These are phyloP conservation scores for Dasysyrphus albostriatus DNA, from an alignment of 2,888 invertebrate genomes.

Conservation along the genomic window DNA sequence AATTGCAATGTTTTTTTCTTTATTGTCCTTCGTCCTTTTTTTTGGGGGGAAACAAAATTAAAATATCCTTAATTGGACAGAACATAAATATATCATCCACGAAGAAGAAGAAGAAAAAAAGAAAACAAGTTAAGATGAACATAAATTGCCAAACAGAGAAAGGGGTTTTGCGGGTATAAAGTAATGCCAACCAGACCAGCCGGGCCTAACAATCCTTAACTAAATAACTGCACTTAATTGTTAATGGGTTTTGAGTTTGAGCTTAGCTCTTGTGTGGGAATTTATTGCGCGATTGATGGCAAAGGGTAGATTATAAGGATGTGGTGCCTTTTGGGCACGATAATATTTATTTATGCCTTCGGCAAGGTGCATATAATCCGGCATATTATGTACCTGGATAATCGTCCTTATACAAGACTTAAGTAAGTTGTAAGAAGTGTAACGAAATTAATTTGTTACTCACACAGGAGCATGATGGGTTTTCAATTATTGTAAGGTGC, in stretches of 20 bases:
- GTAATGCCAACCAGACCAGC: background rate
- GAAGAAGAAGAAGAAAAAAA: background rate
- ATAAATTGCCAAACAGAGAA: slow-evolving; percentile 3
- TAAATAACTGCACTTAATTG: slow-evolving; percentile 43
- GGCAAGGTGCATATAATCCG: slow-evolving; percentile 63
- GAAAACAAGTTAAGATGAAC: background rate
- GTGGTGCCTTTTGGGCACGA: slow-evolving; percentile 32
- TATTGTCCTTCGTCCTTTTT: background rate
- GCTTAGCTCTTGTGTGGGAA: slow-evolving; percentile 35
- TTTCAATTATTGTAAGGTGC: slow-evolving; percentile 41
- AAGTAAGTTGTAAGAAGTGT: slow-evolving; percentile 64
- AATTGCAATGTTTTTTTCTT: background rate
- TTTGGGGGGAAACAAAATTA: background rate
- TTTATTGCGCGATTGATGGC: slow-evolving; percentile 48
- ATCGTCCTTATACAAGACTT: slow-evolving; percentile 43
- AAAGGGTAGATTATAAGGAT: slow-evolving; percentile 61
- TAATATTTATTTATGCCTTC: slow-evolving; percentile 38
- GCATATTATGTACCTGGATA: slow-evolving; percentile 30
- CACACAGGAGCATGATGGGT: slow-evolving; percentile 27
- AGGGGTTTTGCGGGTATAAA: background rate
- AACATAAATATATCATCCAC: slow-evolving; percentile 22
- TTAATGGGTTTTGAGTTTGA: slow-evolving; percentile 7
- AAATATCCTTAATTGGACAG: slow-evolving; percentile 31
- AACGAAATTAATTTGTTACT: slow-evolving; percentile 51
- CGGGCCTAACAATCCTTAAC: slow-evolving; percentile 35